Base-by-base conservation (phyloP, 1,140 invertebrate species). In the Nixonia krombeini region DNA sequence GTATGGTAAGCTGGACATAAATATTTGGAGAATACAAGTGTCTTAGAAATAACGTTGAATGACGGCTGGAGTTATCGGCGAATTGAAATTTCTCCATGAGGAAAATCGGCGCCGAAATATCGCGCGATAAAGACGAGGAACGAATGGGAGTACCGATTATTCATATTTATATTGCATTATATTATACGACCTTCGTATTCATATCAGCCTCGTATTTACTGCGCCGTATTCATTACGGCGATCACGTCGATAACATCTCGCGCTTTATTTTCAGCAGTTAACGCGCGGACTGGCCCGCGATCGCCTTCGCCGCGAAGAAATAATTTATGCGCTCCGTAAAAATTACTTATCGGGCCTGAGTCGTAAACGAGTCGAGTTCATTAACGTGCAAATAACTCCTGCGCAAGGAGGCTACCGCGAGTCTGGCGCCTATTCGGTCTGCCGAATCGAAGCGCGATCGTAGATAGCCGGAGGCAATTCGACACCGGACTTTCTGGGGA, bases 381-480 rank as follows among this genome's bases (percentile, higher is more conserved):
- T 70, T 66, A 70, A 66, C 57, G 49, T 50, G 62, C 40, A 61
- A 52, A 70, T 61, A 64, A 64, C 51, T 64, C 12, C 28, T 23
- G n/a, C 2, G 10, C 10, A 49, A 55, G 44, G 42, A 52, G 66
- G 63, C 45, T 33, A 49, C 21, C 17, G 7, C 21, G 31, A 55
- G 38, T n/a, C 33, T 38, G 66, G 59, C 66, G 66, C 66, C 66
- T 63, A 63, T 51, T 68, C 62, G 15, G 23, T 47, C 57, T 35
- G 42, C 45, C 49, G 53, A 72, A 70, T 68, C 35, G 21, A 21
- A 29, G n/a, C n/a, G n/a, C n/a, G n/a, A n/a, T n/a, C n/a, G n/a
- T n/a, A n/a, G n/a, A n/a, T n/a, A n/a, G n/a, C n/a, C n/a, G n/a
- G n/a, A n/a, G n/a, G n/a, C n/a, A 55, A 74, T 72, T 63, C 52